Conservation (phyloP, 2,113 vertebrate species). For the Notothenia rossii region DNA sequence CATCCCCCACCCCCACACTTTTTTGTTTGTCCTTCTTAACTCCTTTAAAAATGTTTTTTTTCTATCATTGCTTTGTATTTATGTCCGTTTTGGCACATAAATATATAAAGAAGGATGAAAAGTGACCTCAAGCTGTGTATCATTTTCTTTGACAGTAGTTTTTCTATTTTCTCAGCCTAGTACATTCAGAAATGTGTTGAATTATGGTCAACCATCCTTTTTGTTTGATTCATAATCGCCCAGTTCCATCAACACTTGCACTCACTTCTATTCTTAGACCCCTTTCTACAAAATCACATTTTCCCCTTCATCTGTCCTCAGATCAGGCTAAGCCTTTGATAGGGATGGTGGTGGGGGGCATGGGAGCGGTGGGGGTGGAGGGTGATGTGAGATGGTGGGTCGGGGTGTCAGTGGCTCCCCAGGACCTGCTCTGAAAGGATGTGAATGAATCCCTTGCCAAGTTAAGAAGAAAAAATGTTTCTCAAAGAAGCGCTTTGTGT, state of each 20-base stretch:
- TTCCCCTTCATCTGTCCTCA: conserved; percentile 66
- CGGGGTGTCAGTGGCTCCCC: conserved; percentile 59
- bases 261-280: conserved; percentile 42
- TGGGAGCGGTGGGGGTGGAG: conserved; percentile 41
- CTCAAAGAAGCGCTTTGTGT: conserved; percentile 74
- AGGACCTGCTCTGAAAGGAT: conserved; percentile 66
- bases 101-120: not conserved
- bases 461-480: conserved; percentile 38
- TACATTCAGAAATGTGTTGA: conserved; percentile 22
- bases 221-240: conserved; percentile 59
- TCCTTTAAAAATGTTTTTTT: not conserved
- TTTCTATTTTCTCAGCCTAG: conserved; percentile 32
- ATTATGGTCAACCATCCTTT: conserved; percentile 51
- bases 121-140: not conserved
- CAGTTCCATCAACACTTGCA: conserved; percentile 57
- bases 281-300: conserved; percentile 67
- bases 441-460: conserved; percentile 57
- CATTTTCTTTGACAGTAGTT: conserved; percentile 9
- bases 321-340: conserved; percentile 74
- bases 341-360: conserved; percentile 48
- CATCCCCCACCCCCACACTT: conserved; percentile 10
- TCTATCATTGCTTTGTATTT: conserved; percentile 9
- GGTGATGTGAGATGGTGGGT: conserved; percentile 52
- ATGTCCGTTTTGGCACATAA: not conserved
- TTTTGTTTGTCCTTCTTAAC: not conserved